phyloP scores from a whole-genome alignment of 2,888 invertebrate genomes.

The Emmelina monodactyla region DNA sequence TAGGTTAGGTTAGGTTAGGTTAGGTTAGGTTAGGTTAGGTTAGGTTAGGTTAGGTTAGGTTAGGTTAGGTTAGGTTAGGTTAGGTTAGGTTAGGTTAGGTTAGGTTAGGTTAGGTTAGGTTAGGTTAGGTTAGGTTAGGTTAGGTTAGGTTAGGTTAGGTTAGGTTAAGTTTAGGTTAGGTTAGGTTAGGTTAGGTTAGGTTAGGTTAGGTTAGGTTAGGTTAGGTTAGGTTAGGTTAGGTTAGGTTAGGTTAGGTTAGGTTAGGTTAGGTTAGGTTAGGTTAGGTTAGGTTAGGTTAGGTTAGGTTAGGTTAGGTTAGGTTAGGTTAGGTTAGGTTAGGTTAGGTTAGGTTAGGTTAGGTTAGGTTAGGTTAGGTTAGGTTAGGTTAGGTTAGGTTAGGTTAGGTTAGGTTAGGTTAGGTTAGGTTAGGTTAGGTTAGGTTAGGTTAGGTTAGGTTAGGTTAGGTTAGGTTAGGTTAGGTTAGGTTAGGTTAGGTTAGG shows the following conservation, averaged over 20 bases:
- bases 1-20: constrained; percentile 15
- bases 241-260: constrained; percentile 2
- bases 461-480: constrained; percentile 12
- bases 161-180: constrained; percentile 1
- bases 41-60: constrained; percentile 13
- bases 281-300: constrained; percentile 1
- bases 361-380: constrained; percentile 3
- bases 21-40: constrained; percentile 15
- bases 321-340: constrained; percentile 4
- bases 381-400: constrained; percentile 6
- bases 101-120: constrained; percentile 14
- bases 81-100: constrained; percentile 12
- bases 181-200: constrained; percentile 4
- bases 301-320: constrained; percentile 5
- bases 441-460: constrained; percentile 13
- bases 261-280: constrained; percentile 3
- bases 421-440: constrained; percentile 8
- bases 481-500: constrained; percentile 14
- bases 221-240: constrained; percentile 1
- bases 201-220: constrained; percentile 3
- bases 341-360: constrained; percentile 2
- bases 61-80: constrained; percentile 6
- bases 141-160: constrained; percentile 7
- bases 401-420: constrained; percentile 7
- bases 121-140: constrained; percentile 10